A percentile compares a stretch with the other conserved stretches of the same genome.
Evolutionary conservation across 2,888 invertebrate genomes (phyloP).

Genomic region (Pyralis farinalis): DNA sequence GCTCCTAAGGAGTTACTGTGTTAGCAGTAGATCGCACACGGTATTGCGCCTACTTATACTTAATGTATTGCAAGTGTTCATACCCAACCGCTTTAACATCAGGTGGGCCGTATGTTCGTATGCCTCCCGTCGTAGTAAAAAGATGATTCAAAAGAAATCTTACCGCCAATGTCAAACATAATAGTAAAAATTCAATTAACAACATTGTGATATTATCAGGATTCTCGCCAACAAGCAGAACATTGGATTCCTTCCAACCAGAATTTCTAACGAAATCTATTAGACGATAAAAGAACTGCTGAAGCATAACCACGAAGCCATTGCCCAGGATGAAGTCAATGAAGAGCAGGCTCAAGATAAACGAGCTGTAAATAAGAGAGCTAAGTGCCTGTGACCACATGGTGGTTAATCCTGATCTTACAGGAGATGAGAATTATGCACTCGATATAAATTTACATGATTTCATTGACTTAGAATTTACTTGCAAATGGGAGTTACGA

Average conservation of each 20-base stretch:
- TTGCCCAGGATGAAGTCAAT: conserved; percentile 54
- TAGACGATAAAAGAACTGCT: conserved; percentile 38
- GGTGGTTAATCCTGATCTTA: too few relatives aligned
- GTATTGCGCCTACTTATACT: too few relatives aligned
- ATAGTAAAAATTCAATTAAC: conserved; percentile 41
- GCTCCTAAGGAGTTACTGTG: too few relatives aligned
- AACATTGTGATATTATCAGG: conserved; percentile 42
- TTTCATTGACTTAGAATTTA: conserved; percentile 1
- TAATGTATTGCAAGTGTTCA: too few relatives aligned
- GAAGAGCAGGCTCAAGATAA: conserved; percentile 42
- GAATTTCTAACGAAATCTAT: conserved; percentile 42
- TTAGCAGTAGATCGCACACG: too few relatives aligned
- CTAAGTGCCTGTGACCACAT: conserved; percentile 19
- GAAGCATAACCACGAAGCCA: conserved; percentile 46
- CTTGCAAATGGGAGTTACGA: too few relatives aligned
- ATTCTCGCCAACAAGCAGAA: conserved; percentile 21
- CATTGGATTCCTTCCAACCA: conserved; percentile 40
- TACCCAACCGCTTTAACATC: too few relatives aligned
- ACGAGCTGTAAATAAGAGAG: conserved; percentile 28
- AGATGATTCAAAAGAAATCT: conserved; percentile 23
- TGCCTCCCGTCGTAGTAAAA: too few relatives aligned
- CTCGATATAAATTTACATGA: conserved; percentile 2
- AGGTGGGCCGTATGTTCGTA: too few relatives aligned
- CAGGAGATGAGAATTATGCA: conserved; percentile 33
- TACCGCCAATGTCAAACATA: conserved; percentile 45